Evolutionary conservation across 2,797 vertebrate genomes (phyloP).

Genomic region (Momotus momota): DNA sequence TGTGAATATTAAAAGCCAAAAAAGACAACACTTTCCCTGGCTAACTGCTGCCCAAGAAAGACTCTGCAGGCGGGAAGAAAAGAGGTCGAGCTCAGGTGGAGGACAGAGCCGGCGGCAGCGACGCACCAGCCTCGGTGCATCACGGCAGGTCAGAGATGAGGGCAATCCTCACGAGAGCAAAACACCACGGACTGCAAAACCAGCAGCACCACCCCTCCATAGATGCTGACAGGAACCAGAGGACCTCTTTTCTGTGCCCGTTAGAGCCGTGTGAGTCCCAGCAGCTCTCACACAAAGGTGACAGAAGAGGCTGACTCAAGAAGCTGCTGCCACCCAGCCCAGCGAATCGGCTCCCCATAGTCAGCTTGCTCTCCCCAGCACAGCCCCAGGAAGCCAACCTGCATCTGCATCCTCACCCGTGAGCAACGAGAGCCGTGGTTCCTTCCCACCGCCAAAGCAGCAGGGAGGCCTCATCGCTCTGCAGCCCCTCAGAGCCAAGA

Average conservation of each 20-base stretch:
- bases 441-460: neutral
- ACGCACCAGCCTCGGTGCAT: neutral
- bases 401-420: accelerated
- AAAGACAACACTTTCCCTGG: neutral
- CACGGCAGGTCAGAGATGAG: accelerated
- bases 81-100: accelerated
- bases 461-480: accelerated
- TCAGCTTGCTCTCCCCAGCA: neutral
- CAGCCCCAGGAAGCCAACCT: accelerated
- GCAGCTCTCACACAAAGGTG: accelerated
- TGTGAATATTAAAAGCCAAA: slow-evolving; percentile 51
- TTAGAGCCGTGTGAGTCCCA: accelerated
- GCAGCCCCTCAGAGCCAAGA: neutral
- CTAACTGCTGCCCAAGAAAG: neutral
- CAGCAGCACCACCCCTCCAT: neutral
- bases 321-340: neutral
- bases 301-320: neutral
- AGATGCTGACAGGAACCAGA: accelerated
- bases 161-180: neutral
- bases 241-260: accelerated
- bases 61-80: neutral
- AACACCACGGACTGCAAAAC: accelerated
- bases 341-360: accelerated
- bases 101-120: accelerated
- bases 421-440: neutral